Conservation (phyloP, 2,888 invertebrate species). For the Phaonia tiefii region DNA sequence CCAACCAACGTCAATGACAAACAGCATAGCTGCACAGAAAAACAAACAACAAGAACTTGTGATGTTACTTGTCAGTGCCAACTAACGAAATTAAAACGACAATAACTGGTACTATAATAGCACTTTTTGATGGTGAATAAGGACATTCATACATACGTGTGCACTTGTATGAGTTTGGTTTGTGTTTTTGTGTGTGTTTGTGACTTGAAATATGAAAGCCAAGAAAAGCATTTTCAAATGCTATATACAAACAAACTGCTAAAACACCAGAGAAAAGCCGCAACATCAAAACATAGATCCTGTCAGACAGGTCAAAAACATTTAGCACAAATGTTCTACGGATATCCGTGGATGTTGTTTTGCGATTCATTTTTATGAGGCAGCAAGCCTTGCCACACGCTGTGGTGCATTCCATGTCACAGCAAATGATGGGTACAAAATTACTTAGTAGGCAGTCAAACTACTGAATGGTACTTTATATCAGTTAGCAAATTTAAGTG, state of each 20-base stretch:
- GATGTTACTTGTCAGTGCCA: constrained; percentile 48
- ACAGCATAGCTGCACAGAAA: background rate
- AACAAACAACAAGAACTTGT: background rate
- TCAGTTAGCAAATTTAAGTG: too few relatives aligned
- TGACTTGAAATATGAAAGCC: constrained; percentile 2
- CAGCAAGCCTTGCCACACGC: too few relatives aligned
- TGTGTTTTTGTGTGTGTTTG: too few relatives aligned
- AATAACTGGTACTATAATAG: constrained; percentile 38
- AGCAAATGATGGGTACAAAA: too few relatives aligned
- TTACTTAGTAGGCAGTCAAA: too few relatives aligned
- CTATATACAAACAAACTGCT: background rate
- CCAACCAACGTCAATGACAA: constrained; percentile 39
- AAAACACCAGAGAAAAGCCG: constrained; percentile 24
- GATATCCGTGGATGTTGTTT: constrained; percentile 35
- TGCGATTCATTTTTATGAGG: constrained; percentile 24
- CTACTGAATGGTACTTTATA: too few relatives aligned
- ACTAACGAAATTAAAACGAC: constrained; percentile 57
- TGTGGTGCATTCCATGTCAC: too few relatives aligned
- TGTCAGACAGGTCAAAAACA: constrained; percentile 49
- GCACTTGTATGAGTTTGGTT: background rate
- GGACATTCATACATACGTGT: background rate
- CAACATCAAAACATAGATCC: constrained; percentile 40
- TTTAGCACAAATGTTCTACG: constrained; percentile 41
- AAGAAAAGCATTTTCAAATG: constrained; percentile 24
- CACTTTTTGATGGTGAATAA: background rate